Percentiles rank a stretch among this genome's conserved stretches.
Conservation (phyloP, 2,888 invertebrate species). For the Drosophila mulleri region DNA sequence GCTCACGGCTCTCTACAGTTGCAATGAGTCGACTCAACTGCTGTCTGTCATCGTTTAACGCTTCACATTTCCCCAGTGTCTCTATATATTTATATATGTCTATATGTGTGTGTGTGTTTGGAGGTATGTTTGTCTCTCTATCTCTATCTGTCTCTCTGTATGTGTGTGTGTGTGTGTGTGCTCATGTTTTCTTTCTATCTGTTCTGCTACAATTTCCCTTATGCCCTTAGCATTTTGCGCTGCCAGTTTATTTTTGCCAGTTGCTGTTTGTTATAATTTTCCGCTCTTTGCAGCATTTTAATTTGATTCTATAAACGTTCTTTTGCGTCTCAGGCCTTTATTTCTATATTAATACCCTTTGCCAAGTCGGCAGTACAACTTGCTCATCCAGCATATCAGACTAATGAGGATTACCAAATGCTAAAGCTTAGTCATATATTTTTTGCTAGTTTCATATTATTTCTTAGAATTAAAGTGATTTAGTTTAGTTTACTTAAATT, state of each 20-base stretch:
- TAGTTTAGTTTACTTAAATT: too few species aligned
- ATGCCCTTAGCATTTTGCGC: constrained; percentile 63
- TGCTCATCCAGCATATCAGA: neutral
- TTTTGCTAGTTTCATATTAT: neutral
- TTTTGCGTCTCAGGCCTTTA: constrained; percentile 38
- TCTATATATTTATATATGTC: constrained; percentile 28
- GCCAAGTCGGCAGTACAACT: constrained; percentile 11
- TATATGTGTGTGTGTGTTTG: constrained; percentile 33
- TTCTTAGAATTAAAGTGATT: neutral
- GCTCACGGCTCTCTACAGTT: constrained; percentile 13
- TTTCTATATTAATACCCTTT: constrained; percentile 31
- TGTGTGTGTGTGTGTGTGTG: constrained; percentile 30
- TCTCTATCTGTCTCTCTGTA: constrained; percentile 12
- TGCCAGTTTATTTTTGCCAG: constrained; percentile 44
- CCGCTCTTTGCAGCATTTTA: constrained; percentile 82
- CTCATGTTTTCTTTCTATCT: constrained; percentile 69
- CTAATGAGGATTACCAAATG: neutral
- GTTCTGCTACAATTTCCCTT: constrained; percentile 73
- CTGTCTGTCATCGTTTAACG: constrained; percentile 51
- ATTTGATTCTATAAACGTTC: constrained; percentile 76
- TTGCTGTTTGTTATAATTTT: constrained; percentile 80
- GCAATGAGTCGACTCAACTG: constrained; percentile 41
- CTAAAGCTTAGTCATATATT: neutral
- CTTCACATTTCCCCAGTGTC: constrained; percentile 40
- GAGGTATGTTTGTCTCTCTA: constrained; percentile 9